Evolutionary conservation across 2,888 invertebrate species (phyloP).

Genomic region (Cheilosia vernalis): DNA sequence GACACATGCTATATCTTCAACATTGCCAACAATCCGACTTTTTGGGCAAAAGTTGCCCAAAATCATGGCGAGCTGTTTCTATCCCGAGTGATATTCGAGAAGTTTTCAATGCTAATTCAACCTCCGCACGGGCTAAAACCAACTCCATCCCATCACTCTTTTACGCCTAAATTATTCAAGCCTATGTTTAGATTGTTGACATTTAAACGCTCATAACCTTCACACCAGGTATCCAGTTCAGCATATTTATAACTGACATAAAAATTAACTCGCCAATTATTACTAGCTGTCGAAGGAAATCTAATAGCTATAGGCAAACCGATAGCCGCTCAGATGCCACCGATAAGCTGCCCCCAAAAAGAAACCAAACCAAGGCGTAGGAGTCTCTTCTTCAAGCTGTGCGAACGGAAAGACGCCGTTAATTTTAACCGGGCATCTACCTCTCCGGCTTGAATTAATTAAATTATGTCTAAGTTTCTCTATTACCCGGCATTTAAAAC

Average conservation of each 20-base stretch:
- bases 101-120: constrained; percentile 23
- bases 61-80: background rate
- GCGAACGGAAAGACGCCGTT: constrained; percentile 7
- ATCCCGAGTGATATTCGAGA: constrained; percentile 23
- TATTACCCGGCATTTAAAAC: background rate
- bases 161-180: constrained; percentile 8
- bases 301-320: constrained; percentile 48
- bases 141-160: background rate
- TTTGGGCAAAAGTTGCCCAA: too few species aligned
- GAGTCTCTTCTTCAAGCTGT: constrained; percentile 31
- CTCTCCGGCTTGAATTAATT: constrained; percentile 21
- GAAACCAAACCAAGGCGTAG: constrained; percentile 24
- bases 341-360: constrained; percentile 43
- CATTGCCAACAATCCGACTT: too few species aligned
- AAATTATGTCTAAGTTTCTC: constrained; percentile 11
- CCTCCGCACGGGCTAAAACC: constrained; percentile 11
- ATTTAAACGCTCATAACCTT: constrained; percentile 20
- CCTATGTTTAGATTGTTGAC: background rate
- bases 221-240: constrained; percentile 8
- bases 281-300: constrained; percentile 44
- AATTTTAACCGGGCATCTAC: constrained; percentile 12
- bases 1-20: too few species aligned
- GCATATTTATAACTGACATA: constrained; percentile 50
- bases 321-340: constrained; percentile 40
- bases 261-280: constrained; percentile 70